A percentile compares a stretch with the other conserved stretches of the same genome.
These are phyloP conservation scores for Nipponia nippon DNA, from an alignment of 2,113 vertebrate genomes.

Conservation along the genomic window DNA sequence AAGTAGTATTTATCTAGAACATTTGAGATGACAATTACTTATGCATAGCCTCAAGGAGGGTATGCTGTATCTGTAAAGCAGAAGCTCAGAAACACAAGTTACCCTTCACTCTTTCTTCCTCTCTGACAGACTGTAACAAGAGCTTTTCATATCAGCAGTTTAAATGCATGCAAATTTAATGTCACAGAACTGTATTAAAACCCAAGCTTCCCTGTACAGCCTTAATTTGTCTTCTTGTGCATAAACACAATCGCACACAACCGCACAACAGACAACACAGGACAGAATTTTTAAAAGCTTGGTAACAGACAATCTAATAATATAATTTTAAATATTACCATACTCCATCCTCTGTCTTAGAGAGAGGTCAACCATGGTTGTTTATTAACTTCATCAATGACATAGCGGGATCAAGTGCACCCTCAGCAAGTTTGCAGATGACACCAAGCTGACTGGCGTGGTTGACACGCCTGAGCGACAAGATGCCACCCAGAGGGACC, in stretches of 20 bases:
- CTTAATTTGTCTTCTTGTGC: not conserved
- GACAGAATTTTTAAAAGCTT: not conserved
- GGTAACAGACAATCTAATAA: not conserved
- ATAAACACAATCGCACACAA: not conserved
- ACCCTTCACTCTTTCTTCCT: not conserved
- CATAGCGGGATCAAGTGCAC: not conserved
- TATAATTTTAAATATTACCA: not conserved
- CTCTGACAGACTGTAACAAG: not conserved
- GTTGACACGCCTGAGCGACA: fast-evolving
- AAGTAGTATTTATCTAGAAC: not conserved
- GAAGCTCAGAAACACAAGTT: not conserved
- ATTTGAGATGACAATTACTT: not conserved
- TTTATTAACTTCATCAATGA: not conserved
- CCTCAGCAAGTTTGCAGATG: not conserved
- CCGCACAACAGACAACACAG: not conserved
- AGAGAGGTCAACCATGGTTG: not conserved
- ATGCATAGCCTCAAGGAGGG: not conserved
- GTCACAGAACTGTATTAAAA: not conserved
- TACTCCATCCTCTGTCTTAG: not conserved
- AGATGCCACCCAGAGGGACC: not conserved
- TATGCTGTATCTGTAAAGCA: not conserved
- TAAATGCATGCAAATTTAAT: not conserved
- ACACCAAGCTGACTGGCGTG: not conserved
- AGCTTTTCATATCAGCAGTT: not conserved
- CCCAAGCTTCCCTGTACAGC: not conserved